Evolutionary conservation across 2,888 invertebrate species (phyloP).

Genomic region (Kryphioiulus occultus): DNA sequence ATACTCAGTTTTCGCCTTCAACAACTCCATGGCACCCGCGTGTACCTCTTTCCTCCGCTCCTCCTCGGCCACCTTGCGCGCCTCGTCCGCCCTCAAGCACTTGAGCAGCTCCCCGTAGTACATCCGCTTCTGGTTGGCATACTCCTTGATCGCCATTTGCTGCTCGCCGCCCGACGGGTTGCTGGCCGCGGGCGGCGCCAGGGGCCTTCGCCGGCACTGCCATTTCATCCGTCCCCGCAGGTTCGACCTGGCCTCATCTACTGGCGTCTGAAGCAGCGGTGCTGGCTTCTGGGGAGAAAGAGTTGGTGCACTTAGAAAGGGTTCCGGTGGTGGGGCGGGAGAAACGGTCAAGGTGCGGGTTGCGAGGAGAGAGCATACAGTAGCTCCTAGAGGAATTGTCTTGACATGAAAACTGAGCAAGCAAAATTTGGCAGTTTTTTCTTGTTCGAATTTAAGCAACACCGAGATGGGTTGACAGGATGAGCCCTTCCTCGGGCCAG

Average conservation of each 20-base stretch:
- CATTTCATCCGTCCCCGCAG: not conserved
- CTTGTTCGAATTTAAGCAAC: too few relatives aligned
- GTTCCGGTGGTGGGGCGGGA: not conserved
- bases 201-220: constrained; percentile 18
- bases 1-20: constrained; percentile 24
- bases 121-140: constrained; percentile 33
- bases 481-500: too few relatives aligned
- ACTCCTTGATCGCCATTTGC: constrained; percentile 13
- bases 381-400: not conserved
- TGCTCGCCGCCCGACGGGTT: not conserved
- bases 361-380: not conserved
- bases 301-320: not conserved
- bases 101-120: constrained; percentile 9
- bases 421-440: not conserved
- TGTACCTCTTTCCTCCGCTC: constrained; percentile 33
- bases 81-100: constrained; percentile 14
- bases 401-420: not conserved
- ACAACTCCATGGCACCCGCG: not conserved
- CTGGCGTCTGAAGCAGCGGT: not conserved
- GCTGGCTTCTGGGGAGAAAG: constrained; percentile 8
- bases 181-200: not conserved
- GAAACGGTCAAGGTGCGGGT: not conserved
- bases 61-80: not conserved
- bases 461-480: too few relatives aligned
- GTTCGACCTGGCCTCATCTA: not conserved